phyloP scores from a whole-genome alignment of 2,888 invertebrate species.

The Adelognathus sp. region DNA sequence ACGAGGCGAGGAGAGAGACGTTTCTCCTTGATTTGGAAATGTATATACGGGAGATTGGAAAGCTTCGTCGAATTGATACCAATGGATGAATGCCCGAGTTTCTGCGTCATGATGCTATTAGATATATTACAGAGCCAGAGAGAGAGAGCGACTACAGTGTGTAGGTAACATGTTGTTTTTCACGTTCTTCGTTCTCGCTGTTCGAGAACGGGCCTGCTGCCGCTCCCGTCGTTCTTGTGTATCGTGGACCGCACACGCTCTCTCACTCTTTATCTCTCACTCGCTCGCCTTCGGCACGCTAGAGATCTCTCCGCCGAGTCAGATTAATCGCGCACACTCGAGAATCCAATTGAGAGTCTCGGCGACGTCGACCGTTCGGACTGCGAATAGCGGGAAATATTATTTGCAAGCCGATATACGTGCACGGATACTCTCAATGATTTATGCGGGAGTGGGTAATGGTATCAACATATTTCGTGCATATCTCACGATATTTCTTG shows the following conservation, averaged over 20 bases:
- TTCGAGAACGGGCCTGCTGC: background rate
- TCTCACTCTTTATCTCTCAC: background rate
- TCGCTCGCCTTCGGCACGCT: slow-evolving; percentile 15
- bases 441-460: background rate
- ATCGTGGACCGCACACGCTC: background rate
- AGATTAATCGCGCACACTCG: slow-evolving; percentile 51
- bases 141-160: background rate
- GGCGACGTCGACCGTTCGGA: background rate
- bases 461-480: too few relatives aligned
- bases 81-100: slow-evolving; percentile 41
- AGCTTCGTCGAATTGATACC: slow-evolving; percentile 48
- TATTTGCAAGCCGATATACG: background rate
- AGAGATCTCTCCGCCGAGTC: too few relatives aligned
- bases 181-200: slow-evolving; percentile 29
- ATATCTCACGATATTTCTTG: too few relatives aligned
- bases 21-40: slow-evolving; percentile 23
- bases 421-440: background rate
- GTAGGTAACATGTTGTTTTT: slow-evolving; percentile 1
- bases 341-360: slow-evolving; percentile 46
- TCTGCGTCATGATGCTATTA: slow-evolving; percentile 38
- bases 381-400: background rate
- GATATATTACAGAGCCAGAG: background rate
- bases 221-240: background rate
- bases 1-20: slow-evolving; percentile 7
- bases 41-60: slow-evolving; percentile 31